phyloP scores from a whole-genome alignment of 2,797 vertebrate genomes.

The Setipinna tenuifilis region DNA sequence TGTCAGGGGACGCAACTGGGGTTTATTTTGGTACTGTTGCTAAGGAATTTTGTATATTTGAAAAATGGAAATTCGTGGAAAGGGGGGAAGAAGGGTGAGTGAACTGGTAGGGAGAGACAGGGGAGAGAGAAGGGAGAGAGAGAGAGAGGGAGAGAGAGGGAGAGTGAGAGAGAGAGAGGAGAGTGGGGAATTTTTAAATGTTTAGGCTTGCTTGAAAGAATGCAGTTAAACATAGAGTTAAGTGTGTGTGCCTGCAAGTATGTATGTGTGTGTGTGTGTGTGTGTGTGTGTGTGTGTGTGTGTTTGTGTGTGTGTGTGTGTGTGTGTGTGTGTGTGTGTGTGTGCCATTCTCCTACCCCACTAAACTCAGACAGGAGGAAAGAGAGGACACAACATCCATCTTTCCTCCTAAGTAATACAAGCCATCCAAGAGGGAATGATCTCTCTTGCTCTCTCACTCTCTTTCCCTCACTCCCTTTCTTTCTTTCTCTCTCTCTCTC shows the following conservation, averaged over 20 bases:
- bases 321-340: slow-evolving; percentile 25
- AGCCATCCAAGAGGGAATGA: background rate
- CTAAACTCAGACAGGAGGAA: slow-evolving; percentile 37
- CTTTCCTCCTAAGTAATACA: slow-evolving; percentile 33
- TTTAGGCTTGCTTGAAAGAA: slow-evolving; percentile 50
- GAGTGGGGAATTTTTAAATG: slow-evolving; percentile 44
- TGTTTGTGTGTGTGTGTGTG: background rate
- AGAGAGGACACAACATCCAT: slow-evolving; percentile 45
- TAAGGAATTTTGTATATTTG: slow-evolving; percentile 53
- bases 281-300: too few species aligned
- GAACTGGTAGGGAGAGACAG: background rate
- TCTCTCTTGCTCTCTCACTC: background rate
- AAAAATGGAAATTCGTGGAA: slow-evolving; percentile 47
- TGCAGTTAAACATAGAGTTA: slow-evolving; percentile 51
- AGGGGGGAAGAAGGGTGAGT: slow-evolving; percentile 36
- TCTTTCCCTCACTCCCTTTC: background rate
- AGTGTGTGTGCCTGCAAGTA: background rate
- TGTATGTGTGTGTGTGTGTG: too few species aligned
- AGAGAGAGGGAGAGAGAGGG: too few species aligned
- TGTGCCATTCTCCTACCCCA: slow-evolving; percentile 33
- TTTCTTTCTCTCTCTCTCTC: background rate
- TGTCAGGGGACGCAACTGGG: background rate
- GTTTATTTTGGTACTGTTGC: slow-evolving; percentile 54
- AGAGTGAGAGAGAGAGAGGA: background rate
- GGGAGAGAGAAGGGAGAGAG: too few species aligned